Evolutionary conservation across 92 coral and sea anemone species (phyloP).

Genomic region (Epizoanthus scotinus): DNA sequence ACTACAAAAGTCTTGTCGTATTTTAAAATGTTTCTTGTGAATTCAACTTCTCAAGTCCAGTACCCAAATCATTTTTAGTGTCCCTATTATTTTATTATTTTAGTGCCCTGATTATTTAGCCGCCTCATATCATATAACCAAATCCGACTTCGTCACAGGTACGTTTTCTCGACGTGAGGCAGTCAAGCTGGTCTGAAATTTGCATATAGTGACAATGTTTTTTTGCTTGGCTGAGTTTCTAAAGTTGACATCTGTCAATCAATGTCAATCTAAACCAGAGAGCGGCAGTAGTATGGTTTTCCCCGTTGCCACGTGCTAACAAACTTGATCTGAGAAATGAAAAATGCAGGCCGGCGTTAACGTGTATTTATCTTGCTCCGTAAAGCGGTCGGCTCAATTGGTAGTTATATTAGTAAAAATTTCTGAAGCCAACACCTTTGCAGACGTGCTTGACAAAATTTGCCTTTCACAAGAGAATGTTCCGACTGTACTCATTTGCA

Average conservation of each 20-base stretch:
- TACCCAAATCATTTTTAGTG: too few relatives aligned
- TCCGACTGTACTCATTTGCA: neutral
- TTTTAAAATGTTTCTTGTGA: conserved; percentile 5
- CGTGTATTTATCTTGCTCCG: conserved; percentile 3
- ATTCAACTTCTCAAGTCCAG: neutral
- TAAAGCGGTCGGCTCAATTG: conserved; percentile 12
- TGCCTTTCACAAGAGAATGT: neutral
- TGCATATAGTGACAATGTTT: too few relatives aligned
- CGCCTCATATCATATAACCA: neutral
- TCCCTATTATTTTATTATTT: too few relatives aligned
- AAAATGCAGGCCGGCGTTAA: conserved; percentile 4
- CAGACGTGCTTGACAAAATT: neutral
- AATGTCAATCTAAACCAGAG: neutral
- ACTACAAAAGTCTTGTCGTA: conserved; percentile 11
- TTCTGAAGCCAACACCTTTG: neutral
- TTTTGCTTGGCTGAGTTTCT: conserved; percentile 12
- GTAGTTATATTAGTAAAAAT: neutral
- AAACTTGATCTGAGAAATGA: neutral
- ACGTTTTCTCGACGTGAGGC: too few relatives aligned
- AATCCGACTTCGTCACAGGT: too few relatives aligned
- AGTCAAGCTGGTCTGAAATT: conserved; percentile 2
- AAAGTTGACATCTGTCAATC: neutral
- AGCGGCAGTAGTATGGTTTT: neutral
- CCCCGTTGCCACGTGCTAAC: conserved; percentile 8
- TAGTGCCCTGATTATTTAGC: conserved; percentile 6